Conservation (phyloP, 2,797 vertebrate genomes). For the Chiroxiphia lanceolata region DNA sequence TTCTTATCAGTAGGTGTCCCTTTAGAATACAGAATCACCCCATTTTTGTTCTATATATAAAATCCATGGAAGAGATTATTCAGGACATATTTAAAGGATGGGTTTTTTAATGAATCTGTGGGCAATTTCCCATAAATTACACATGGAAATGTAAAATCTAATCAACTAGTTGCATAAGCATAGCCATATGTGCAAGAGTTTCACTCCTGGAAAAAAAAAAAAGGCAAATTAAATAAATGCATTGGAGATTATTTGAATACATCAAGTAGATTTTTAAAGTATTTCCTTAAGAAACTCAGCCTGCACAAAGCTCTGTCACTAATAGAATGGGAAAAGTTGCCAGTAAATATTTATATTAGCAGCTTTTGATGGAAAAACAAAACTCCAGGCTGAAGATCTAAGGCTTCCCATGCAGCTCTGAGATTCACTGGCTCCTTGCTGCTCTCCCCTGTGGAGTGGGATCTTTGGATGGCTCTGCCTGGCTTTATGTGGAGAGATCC, state of each 20-base stretch:
- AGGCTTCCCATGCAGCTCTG: background rate
- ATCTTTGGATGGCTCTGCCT: background rate
- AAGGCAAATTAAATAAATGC: conserved; percentile 24
- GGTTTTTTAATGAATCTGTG: background rate
- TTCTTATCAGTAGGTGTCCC: conserved; percentile 23
- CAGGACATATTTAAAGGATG: background rate
- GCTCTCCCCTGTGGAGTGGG: background rate
- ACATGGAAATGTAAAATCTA: conserved; percentile 62
- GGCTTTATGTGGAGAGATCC: background rate
- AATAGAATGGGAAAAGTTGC: conserved; percentile 31
- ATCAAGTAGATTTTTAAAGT: conserved; percentile 48
- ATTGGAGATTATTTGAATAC: conserved; percentile 26
- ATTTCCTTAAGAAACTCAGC: conserved; percentile 35
- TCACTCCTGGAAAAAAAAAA: background rate
- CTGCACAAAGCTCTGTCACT: background rate
- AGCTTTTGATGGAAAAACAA: conserved; percentile 26
- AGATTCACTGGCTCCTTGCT: background rate
- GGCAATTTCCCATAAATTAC: conserved; percentile 58
- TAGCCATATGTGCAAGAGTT: conserved; percentile 50
- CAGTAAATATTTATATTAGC: conserved; percentile 55
- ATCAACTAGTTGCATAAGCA: conserved; percentile 53
- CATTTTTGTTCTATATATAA: background rate
- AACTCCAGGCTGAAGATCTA: conserved; percentile 24
- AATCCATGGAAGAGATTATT: background rate
- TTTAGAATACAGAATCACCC: conserved; percentile 17